A percentile compares a stretch with the other conserved stretches of the same genome.
Evolutionary conservation across 2,888 invertebrate species (phyloP).

Genomic region (Apocheima hispidaria): DNA sequence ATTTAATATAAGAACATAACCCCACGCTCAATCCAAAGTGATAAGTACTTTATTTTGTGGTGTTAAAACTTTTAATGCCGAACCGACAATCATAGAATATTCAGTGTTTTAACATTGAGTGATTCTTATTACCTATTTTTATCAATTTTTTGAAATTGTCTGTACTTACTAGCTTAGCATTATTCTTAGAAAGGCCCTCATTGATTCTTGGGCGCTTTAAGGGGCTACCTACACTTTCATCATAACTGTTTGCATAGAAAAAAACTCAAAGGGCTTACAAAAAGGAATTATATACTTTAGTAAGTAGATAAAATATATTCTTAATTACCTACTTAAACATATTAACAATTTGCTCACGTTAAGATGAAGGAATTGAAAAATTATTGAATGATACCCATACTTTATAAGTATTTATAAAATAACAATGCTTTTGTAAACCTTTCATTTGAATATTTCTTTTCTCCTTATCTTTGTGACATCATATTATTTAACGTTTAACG

Average conservation of each 20-base stretch:
- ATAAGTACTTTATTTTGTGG: constrained; percentile 51
- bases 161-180: constrained; percentile 6
- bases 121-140: background rate
- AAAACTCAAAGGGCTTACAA: background rate
- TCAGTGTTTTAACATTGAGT: constrained; percentile 10
- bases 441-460: background rate
- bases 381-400: constrained; percentile 12
- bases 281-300: constrained; percentile 1
- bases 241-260: constrained; percentile 9
- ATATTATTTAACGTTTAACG: background rate
- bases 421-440: constrained; percentile 2
- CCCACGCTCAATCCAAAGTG: constrained; percentile 64
- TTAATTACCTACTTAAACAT: constrained; percentile 10
- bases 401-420: constrained; percentile 14
- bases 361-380: constrained; percentile 34
- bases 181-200: background rate
- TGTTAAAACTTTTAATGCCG: constrained; percentile 32
- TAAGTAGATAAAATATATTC: constrained; percentile 2
- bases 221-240: background rate
- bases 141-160: constrained; percentile 1
- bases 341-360: constrained; percentile 33
- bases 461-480: background rate
- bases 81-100: constrained; percentile 10
- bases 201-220: constrained; percentile 1
- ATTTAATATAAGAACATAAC: constrained; percentile 50